These are phyloP conservation scores for Nephrotoma flavescens DNA, from an alignment of 2,888 invertebrate genomes.

Conservation along the genomic window DNA sequence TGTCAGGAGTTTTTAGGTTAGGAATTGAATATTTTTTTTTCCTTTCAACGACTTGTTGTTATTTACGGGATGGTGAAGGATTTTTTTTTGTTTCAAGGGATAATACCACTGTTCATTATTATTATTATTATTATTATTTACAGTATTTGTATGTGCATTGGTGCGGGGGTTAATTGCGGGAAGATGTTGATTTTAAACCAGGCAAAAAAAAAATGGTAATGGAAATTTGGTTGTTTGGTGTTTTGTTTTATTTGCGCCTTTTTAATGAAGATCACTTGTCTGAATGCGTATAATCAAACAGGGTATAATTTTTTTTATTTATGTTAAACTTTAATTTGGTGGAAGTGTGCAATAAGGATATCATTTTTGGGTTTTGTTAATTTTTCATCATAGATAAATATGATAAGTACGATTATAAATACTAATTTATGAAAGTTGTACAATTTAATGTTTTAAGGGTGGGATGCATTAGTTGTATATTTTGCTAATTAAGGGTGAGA, in stretches of 20 bases:
- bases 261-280: not conserved
- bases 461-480: not conserved
- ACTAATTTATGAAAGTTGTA: not conserved
- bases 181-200: not conserved
- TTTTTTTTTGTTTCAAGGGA: not conserved
- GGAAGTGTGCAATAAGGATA: not conserved
- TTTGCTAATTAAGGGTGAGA: not conserved
- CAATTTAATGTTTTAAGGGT: not conserved
- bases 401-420: not conserved
- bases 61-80: not conserved
- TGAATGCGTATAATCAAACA: not conserved
- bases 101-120: not conserved
- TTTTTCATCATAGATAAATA: not conserved
- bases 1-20: constrained; percentile 3
- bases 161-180: not conserved
- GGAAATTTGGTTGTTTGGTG: not conserved
- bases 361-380: not conserved
- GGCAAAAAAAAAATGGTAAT: not conserved
- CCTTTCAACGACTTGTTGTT: not conserved
- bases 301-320: not conserved
- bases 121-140: not conserved
- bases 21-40: not conserved
- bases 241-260: not conserved
- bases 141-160: not conserved
- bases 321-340: not conserved